Conservation (phyloP, 2,797 vertebrate genomes). For the Cephalopachus bancanus region DNA sequence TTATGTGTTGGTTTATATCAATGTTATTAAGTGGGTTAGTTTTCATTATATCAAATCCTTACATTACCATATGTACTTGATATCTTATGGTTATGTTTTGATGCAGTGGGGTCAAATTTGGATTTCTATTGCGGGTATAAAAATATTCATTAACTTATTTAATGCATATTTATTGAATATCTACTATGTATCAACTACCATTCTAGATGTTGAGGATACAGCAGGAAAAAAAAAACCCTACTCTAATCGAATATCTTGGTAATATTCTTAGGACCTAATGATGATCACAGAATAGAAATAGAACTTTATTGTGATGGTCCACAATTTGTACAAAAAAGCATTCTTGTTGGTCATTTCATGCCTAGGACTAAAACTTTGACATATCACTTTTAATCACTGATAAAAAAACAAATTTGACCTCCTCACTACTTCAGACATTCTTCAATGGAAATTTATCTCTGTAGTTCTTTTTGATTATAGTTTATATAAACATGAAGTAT, state of each 20-base stretch:
- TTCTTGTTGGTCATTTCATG: slow-evolving; percentile 34
- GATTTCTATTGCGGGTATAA: background rate
- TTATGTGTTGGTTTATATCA: slow-evolving; percentile 16
- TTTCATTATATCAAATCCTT: slow-evolving; percentile 19
- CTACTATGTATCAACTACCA: background rate
- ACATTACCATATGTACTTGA: background rate
- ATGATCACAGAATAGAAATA: background rate
- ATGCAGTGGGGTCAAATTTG: background rate
- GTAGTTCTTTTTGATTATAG: background rate
- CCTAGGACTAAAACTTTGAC: background rate
- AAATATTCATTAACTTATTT: slow-evolving; percentile 42
- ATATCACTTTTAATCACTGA: background rate
- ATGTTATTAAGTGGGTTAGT: background rate
- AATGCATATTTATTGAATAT: slow-evolving; percentile 38
- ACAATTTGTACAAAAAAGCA: background rate
- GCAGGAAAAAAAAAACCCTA: background rate
- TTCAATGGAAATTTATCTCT: background rate
- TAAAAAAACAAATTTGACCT: slow-evolving; percentile 63
- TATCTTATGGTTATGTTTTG: slow-evolving; percentile 7
- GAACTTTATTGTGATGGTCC: background rate
- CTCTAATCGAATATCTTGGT: background rate
- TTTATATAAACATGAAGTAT: slow-evolving; percentile 49
- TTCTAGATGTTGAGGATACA: slow-evolving; percentile 25
- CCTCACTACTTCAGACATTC: background rate
- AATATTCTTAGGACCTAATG: background rate